phyloP scores from a whole-genome alignment of 2,797 vertebrate genomes.

The Acanthopagrus latus region DNA sequence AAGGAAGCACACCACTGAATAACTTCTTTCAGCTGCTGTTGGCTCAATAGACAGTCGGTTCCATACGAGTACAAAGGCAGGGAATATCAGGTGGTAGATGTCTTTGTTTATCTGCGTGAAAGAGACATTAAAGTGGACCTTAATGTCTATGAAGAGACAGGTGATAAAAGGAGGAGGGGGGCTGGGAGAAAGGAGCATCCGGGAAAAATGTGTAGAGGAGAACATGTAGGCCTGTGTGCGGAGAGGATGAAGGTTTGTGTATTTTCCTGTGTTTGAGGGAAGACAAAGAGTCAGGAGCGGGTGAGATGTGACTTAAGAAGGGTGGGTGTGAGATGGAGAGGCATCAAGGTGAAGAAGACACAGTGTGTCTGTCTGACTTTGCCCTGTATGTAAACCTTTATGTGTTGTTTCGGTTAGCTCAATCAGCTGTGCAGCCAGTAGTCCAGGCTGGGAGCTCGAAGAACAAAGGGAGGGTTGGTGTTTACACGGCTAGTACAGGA shows the following conservation, averaged over 20 bases:
- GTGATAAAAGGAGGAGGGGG: conserved; percentile 11
- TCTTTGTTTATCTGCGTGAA: conserved; percentile 44
- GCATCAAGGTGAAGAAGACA: background rate
- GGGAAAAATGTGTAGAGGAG: background rate
- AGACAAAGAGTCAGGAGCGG: background rate
- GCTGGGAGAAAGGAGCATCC: conserved; percentile 23
- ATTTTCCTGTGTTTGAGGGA: conserved; percentile 25
- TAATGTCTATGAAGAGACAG: conserved; percentile 24
- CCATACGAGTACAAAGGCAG: background rate
- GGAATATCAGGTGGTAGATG: background rate
- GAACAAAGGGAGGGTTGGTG: too few relatives aligned
- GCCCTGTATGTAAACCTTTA: background rate
- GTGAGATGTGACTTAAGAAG: background rate
- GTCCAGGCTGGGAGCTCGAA: too few relatives aligned
- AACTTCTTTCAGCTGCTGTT: background rate
- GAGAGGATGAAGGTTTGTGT: conserved; percentile 3
- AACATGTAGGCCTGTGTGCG: background rate
- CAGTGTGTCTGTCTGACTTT: background rate
- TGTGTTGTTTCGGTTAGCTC: background rate
- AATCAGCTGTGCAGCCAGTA: too few relatives aligned
- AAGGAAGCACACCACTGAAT: background rate
- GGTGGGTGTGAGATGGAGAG: background rate
- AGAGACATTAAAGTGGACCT: conserved; percentile 35
- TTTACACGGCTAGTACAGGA: too few relatives aligned
- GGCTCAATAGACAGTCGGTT: background rate